These are phyloP conservation scores for Himantopus leucocephalus DNA, from an alignment of 2,113 vertebrate genomes.

Conservation along the genomic window DNA sequence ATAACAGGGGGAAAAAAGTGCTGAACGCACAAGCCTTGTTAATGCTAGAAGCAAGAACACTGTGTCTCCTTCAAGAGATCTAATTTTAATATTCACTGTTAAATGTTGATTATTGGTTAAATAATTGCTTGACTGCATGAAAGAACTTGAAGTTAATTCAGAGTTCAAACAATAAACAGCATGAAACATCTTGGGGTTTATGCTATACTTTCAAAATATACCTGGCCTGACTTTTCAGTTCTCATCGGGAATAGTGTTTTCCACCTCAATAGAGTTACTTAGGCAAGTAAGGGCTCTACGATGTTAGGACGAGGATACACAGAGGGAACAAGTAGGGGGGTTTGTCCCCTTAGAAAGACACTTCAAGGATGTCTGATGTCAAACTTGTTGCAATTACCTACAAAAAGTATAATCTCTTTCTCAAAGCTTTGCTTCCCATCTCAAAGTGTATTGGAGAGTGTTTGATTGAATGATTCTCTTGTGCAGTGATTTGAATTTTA, in stretches of 20 bases:
- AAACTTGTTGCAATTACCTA: neutral
- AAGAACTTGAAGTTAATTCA: neutral
- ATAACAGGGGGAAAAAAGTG: neutral
- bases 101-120: slow-evolving; percentile 48
- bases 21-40: slow-evolving; percentile 20
- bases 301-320: neutral
- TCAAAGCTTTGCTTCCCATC: neutral
- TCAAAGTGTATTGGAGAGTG: neutral
- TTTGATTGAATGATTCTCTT: neutral
- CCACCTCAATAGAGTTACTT: neutral
- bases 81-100: slow-evolving; percentile 29
- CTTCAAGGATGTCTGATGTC: neutral
- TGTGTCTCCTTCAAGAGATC: neutral
- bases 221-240: neutral
- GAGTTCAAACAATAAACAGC: neutral
- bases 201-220: neutral
- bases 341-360: neutral
- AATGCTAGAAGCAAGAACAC: slow-evolving; percentile 40
- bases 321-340: neutral
- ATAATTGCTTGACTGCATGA: neutral
- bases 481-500: neutral
- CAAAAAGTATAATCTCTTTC: neutral
- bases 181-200: neutral
- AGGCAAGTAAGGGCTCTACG: neutral
- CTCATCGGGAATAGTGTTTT: rapidly evolving